Conservation (phyloP, 2,113 vertebrate species). For the Hydrochoerus hydrochaeris region DNA sequence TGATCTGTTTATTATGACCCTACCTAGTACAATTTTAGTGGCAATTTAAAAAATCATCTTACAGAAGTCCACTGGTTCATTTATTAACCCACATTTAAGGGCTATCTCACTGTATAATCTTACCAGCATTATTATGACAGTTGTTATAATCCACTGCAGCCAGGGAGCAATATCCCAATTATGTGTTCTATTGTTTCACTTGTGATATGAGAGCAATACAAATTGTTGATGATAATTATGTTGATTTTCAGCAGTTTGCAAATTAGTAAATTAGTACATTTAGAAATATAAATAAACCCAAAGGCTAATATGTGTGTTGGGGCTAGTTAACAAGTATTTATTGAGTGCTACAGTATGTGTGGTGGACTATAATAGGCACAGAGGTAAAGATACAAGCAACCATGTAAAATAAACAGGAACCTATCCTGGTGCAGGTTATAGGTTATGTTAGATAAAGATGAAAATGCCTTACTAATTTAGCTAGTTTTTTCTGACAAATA, state of each 20-base stretch:
- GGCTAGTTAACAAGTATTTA: slow-evolving; percentile 80
- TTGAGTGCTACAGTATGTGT: slow-evolving; percentile 62
- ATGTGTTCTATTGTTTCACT: slow-evolving; percentile 76
- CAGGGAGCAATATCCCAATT: slow-evolving; percentile 80
- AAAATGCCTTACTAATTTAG: slow-evolving; percentile 23
- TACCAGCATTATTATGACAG: slow-evolving; percentile 73
- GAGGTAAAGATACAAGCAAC: not conserved
- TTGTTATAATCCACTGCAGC: slow-evolving; percentile 69
- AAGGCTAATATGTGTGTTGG: slow-evolving; percentile 77
- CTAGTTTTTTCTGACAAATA: not conserved
- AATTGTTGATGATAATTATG: slow-evolving; percentile 82
- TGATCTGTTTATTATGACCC: slow-evolving; percentile 78
- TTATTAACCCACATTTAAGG: slow-evolving; percentile 75
- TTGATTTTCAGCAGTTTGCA: slow-evolving; percentile 80
- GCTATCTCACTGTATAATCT: slow-evolving; percentile 70
- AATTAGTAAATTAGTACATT: slow-evolving; percentile 82
- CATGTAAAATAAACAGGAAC: slow-evolving; percentile 41
- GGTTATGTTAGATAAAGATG: slow-evolving; percentile 39
- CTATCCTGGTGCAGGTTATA: not conserved
- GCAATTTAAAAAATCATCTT: slow-evolving; percentile 72
- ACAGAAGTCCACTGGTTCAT: slow-evolving; percentile 66
- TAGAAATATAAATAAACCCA: slow-evolving; percentile 78
- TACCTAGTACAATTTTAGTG: slow-evolving; percentile 70
- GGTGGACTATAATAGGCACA: slow-evolving; percentile 66
- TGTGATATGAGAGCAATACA: slow-evolving; percentile 81